Conservation (phyloP, 2,113 vertebrate species). For the Centropus unirufus region DNA sequence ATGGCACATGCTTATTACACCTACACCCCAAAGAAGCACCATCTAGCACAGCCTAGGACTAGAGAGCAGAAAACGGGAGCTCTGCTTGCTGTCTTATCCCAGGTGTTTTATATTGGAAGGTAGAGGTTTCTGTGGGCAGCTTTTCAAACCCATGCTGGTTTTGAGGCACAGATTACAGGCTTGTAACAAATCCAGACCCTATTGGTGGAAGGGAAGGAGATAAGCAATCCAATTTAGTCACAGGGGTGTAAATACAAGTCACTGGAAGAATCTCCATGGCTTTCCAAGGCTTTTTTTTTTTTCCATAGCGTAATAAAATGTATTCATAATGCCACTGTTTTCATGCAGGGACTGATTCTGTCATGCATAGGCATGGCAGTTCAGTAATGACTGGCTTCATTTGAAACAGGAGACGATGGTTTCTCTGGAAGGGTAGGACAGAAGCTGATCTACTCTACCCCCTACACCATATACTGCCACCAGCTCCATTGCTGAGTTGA, state of each 20-base stretch:
- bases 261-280: background rate
- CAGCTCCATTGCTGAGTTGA: background rate
- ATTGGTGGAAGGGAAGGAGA: background rate
- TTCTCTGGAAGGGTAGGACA: background rate
- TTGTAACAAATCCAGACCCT: background rate
- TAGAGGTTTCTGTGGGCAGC: background rate
- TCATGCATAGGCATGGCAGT: background rate
- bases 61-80: background rate
- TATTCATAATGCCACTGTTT: background rate
- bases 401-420: background rate
- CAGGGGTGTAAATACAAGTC: background rate
- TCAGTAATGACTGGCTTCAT: background rate
- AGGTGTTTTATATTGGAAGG: background rate
- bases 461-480: background rate
- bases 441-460: background rate
- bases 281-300: background rate
- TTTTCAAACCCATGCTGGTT: background rate
- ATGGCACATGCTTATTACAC: rapidly evolving
- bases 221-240: background rate
- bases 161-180: background rate
- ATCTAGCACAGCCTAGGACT: background rate
- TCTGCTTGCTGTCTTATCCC: background rate
- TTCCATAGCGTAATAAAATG: background rate
- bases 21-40: background rate
- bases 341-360: background rate